Evolutionary conservation across 2,888 invertebrate species (phyloP).

Genomic region (Mythimna loreyi): DNA sequence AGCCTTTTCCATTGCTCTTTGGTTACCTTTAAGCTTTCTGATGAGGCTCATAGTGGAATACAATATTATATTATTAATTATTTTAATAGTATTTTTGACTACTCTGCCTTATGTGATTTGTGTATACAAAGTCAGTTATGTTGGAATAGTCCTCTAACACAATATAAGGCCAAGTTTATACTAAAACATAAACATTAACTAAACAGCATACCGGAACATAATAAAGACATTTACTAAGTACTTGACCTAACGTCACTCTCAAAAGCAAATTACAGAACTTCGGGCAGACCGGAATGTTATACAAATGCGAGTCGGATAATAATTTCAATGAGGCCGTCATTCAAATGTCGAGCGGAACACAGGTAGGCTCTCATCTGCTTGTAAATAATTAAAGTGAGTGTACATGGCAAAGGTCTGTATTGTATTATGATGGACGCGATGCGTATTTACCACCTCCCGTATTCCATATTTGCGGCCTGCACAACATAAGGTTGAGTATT

Average conservation of each 20-base stretch:
- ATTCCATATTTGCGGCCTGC: conserved; percentile 46
- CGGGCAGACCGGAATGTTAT: conserved; percentile 28
- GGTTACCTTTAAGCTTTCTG: too few relatives aligned
- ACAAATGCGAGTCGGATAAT: conserved; percentile 39
- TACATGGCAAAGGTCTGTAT: conserved; percentile 44
- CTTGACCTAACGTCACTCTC: conserved; percentile 12
- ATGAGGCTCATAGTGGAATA: too few relatives aligned
- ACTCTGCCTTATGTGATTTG: too few relatives aligned
- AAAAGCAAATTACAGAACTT: conserved; percentile 33
- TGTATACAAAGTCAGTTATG: too few relatives aligned
- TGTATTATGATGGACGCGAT: conserved; percentile 55
- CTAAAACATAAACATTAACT: not conserved
- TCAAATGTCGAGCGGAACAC: conserved; percentile 71
- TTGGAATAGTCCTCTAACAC: too few relatives aligned
- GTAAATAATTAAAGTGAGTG: conserved; percentile 73
- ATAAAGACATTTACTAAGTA: conserved; percentile 6
- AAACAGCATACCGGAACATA: not conserved
- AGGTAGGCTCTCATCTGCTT: conserved; percentile 70
- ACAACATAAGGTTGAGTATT: conserved; percentile 18
- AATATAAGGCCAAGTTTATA: not conserved
- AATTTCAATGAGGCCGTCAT: conserved; percentile 69
- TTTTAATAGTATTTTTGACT: too few relatives aligned
- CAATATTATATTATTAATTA: not conserved
- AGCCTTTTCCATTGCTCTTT: too few relatives aligned
- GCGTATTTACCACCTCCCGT: conserved; percentile 47